Evolutionary conservation across 37 sponge, comb jelly and placozoan genomes (phyloP), one percentile per base, ranked within the genome.

Genomic region (Cliona cf. orientalis): DNA sequence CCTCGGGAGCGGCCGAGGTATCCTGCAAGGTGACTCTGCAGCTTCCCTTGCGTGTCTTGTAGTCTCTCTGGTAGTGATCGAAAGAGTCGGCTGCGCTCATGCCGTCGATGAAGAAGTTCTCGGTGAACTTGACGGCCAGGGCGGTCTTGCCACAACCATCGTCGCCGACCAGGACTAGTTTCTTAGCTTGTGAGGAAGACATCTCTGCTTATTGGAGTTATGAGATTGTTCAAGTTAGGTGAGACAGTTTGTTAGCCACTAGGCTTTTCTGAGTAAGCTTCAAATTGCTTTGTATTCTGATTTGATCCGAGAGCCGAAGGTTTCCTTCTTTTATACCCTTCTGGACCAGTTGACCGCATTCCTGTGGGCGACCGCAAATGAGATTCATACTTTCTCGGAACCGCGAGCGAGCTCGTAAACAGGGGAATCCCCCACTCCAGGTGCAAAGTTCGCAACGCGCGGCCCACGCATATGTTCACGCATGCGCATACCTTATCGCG

Each of bases 81-180:
- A 79, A 53, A 53, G 59, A 76, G 1, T 34, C 86, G 19, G 91
- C 86, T 25, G 86, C 82, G 26, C 46, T 43, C 83, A 86, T 73
- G 59, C 26, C 33, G 21, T 75, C 85, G 2, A 78, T 23, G 53
- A 86, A 91, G 22, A 80, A 9, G 56, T 72, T 57, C 49, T 81
- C 61, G 6, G 72, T 28, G 68, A 82, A 40, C 43, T 80, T 81
- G 36, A 55, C 37, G 12, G 79, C 87, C 36, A 91, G 49, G 2
- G 91, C 81, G 0, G 91, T 80, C 71, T 91, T 91, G 66, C 91
- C 91, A 56, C 91, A 86, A 29, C 78, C 82, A 23, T 73, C 56
- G 33, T 91, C 91, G 21, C 91, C 91, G 34, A 91, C 83, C 31
- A 91, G 79, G 11, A 81, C 81, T 19, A 91, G 49, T 75, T 28